These are phyloP conservation scores for Timema cristinae DNA, from an alignment of 2,888 invertebrate genomes.

Conservation along the genomic window DNA sequence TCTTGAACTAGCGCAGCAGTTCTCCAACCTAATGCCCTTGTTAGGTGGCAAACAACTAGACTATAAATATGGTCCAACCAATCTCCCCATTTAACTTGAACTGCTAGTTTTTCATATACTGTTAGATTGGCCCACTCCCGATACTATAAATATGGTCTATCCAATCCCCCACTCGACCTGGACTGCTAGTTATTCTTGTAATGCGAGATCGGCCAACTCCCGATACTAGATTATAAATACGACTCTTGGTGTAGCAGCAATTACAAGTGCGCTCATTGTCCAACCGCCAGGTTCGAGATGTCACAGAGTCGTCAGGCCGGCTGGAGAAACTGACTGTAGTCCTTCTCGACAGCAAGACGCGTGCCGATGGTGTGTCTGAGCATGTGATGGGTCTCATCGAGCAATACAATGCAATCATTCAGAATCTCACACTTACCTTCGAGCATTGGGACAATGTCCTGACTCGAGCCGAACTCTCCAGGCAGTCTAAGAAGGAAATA, in stretches of 20 bases:
- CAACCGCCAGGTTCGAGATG: constrained; percentile 44
- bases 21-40: constrained; percentile 42
- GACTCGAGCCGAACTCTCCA: constrained; percentile 45
- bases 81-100: no score
- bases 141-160: no score
- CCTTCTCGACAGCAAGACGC: constrained; percentile 45
- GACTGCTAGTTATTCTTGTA: no score
- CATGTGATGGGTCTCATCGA: constrained; percentile 46
- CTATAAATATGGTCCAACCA: no score
- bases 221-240: constrained; percentile 5
- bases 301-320: constrained; percentile 46
- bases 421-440: constrained; percentile 47
- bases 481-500: constrained; percentile 41
- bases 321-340: constrained; percentile 44
- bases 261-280: constrained; percentile 45
- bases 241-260: constrained; percentile 44
- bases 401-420: constrained; percentile 49
- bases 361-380: constrained; percentile 43
- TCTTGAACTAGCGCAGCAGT: no score
- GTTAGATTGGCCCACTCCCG: no score
- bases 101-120: no score
- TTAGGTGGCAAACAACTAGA: no score
- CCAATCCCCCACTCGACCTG: no score
- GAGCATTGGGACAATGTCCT: constrained; percentile 47
- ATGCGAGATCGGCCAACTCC: no score